phyloP scores from a whole-genome alignment of 2,113 vertebrate species.

The Otis tarda region DNA sequence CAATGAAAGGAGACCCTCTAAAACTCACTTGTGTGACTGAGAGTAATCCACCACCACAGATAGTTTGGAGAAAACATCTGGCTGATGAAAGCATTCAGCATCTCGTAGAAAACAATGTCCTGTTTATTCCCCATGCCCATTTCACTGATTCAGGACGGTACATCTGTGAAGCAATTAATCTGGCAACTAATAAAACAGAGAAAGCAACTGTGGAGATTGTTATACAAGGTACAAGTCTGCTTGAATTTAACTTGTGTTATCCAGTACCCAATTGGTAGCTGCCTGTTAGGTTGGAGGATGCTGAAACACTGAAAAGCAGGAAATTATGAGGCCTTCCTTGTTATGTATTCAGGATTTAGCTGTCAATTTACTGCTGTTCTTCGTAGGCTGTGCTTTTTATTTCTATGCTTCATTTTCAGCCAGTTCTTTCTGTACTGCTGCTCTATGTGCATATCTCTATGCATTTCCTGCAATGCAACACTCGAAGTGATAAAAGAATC shows the following conservation, averaged over 20 bases:
- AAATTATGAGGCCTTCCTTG: neutral
- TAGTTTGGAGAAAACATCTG: conserved; percentile 49
- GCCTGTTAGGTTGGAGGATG: neutral
- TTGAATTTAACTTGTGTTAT: neutral
- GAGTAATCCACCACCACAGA: conserved; percentile 45
- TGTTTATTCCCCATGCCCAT: conserved; percentile 9
- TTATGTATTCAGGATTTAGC: neutral
- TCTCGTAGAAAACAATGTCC: neutral
- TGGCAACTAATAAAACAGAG: conserved; percentile 39
- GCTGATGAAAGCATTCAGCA: neutral
- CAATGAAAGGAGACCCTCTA: conserved; percentile 8
- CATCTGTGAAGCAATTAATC: conserved; percentile 62
- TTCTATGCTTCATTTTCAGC: neutral
- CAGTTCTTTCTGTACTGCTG: neutral
- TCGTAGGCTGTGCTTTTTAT: neutral
- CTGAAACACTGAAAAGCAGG: neutral
- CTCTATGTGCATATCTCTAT: neutral
- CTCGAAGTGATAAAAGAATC: neutral
- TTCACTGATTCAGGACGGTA: conserved; percentile 60
- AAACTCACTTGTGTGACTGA: conserved; percentile 52
- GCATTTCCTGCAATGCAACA: neutral
- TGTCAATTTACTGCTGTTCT: neutral
- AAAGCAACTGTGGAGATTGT: conserved; percentile 2
- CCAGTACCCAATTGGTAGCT: neutral
- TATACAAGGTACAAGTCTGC: conserved; percentile 51